Evolutionary conservation across 2,797 vertebrate species (phyloP), one percentile per base, ranked within the genome.

Genomic region (Eulemur albifrons): DNA sequence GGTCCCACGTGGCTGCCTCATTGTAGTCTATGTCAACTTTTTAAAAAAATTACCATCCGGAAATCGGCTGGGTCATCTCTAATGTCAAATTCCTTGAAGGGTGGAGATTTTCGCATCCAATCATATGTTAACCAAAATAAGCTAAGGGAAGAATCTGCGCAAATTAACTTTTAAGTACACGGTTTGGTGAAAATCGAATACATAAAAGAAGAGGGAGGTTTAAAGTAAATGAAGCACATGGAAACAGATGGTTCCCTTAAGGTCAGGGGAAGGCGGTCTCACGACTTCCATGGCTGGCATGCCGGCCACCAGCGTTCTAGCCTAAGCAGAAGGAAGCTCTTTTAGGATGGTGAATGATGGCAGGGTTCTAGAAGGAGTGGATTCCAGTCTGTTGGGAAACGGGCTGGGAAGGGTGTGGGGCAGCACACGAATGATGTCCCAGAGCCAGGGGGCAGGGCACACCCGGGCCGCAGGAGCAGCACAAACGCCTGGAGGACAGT

Each of bases 1-100:
- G 48, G 23, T 45, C 75, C 80, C 61, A 9, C 80, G 84, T 54
- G 35, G 52, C 30, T 54, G 27, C 54, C 48, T 94, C 40, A 0
- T 90, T 88, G 14, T 38, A 4, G 67, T 88, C 32, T 12, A 23
- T 7, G 77, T 57, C 52, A 72, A 38, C 3, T 7, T 38, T 50
- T 23, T 27, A 35, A 43, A 67, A 18, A 17, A 75, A 70, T 70
- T 43, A 38, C 45, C 84, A 43, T 85, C 85, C 94, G 72, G 54
- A 90, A 50, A 40, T 69, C 82, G 88, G 67, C 73, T 88, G 93
- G 82, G 32, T 79, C 80, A 43, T 85, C 35, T 77, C 54, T 45
- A 85, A 85, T 0, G 23, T 72, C 70, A 65, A 50, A 72, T 81
- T 65, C 48, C 94, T 85, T 38, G 81, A 69, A 95, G 72, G 43